These are phyloP conservation scores for Teleogryllus occipitalis DNA, from an alignment of 1,140 invertebrate genomes.

Conservation along the genomic window DNA sequence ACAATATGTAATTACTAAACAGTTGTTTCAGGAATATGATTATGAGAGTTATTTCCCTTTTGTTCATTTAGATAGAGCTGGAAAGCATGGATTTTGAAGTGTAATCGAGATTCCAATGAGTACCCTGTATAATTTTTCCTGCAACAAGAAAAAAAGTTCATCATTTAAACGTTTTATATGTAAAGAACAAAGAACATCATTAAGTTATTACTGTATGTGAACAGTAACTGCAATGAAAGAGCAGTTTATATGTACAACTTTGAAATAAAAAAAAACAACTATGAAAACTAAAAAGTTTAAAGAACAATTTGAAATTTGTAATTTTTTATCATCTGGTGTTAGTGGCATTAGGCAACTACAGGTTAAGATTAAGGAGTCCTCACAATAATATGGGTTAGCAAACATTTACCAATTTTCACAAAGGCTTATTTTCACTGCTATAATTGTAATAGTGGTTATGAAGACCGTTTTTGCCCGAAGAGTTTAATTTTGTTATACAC, in stretches of 20 bases:
- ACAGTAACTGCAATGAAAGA: not conserved
- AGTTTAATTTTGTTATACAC: no score
- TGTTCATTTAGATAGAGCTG: conserved; percentile 44
- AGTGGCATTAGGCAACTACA: no score
- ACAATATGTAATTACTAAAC: not conserved
- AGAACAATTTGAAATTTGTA: not conserved
- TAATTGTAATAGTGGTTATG: no score
- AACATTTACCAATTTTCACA: no score
- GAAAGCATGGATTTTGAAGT: conserved; percentile 83
- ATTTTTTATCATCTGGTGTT: not conserved
- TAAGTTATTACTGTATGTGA: not conserved
- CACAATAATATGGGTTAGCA: no score
- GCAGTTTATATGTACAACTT: not conserved
- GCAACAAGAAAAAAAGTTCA: conserved; percentile 34
- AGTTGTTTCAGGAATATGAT: not conserved
- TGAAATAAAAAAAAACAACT: not conserved
- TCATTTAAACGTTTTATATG: not conserved
- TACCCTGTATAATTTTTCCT: conserved; percentile 87
- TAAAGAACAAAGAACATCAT: not conserved
- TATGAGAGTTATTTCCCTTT: not conserved
- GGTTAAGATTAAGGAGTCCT: no score
- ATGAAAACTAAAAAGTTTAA: no score
- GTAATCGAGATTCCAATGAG: conserved; percentile 79
- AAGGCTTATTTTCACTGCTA: no score
- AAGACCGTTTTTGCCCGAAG: no score